These are phyloP conservation scores for Phrynocephalus versicolor DNA, from an alignment of 2,113 vertebrate species.

Conservation along the genomic window DNA sequence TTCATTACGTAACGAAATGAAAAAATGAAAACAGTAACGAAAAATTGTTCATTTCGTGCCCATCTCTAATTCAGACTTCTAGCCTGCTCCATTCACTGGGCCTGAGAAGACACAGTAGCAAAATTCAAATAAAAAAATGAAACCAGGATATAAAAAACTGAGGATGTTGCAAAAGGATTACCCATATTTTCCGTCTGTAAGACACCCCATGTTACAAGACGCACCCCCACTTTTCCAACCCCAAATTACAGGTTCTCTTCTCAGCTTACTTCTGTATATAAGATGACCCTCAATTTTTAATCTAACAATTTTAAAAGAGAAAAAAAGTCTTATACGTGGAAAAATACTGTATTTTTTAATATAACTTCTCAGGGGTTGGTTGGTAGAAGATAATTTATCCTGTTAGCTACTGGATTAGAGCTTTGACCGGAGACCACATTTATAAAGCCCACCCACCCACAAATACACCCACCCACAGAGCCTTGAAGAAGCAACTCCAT, in stretches of 20 bases:
- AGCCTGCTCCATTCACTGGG: background rate
- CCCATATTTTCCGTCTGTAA: too few species aligned
- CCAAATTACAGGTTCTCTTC: too few species aligned
- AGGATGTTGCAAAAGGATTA: background rate
- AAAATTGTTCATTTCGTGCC: too few species aligned
- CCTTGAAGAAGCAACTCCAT: background rate
- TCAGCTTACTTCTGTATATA: too few species aligned
- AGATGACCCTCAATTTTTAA: too few species aligned
- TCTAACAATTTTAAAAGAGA: too few species aligned
- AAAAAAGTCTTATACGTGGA: too few species aligned
- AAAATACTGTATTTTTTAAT: background rate
- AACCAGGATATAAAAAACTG: background rate
- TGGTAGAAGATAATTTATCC: background rate
- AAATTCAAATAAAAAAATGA: background rate
- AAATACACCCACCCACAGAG: rapidly evolving
- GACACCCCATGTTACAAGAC: too few species aligned
- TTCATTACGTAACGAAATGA: too few species aligned
- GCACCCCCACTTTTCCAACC: too few species aligned
- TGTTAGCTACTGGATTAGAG: background rate
- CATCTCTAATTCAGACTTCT: too few species aligned
- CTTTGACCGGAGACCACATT: background rate
- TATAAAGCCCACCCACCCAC: background rate
- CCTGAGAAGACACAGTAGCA: background rate
- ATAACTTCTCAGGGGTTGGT: background rate
- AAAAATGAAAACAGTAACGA: too few species aligned